Percentiles rank a stretch among this genome's conserved stretches.
These are phyloP conservation scores for Ptilonorhynchus violaceus DNA, from an alignment of 2,113 vertebrate species.

Conservation along the genomic window DNA sequence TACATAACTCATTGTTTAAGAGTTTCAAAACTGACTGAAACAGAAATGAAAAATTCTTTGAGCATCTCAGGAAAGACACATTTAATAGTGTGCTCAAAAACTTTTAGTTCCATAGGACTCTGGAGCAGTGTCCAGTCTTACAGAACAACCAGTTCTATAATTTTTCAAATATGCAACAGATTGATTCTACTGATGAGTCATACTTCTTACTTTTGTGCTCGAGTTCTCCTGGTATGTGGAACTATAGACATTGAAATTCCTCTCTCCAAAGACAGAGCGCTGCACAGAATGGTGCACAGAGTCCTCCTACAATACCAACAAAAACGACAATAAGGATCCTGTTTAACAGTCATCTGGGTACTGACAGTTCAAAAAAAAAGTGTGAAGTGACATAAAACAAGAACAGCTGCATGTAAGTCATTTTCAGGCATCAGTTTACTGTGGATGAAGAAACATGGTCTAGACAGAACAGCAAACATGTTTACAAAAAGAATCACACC, in stretches of 20 bases:
- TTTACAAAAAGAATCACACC: conserved; percentile 3
- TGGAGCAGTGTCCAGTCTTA: not conserved
- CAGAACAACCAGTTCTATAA: not conserved
- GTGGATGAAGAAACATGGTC: conserved; percentile 50
- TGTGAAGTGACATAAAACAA: conserved; percentile 58
- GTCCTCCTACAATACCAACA: conserved; percentile 80
- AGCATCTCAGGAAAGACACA: not conserved
- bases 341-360: conserved; percentile 58
- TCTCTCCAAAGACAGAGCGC: conserved; percentile 93
- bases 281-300: conserved; percentile 73
- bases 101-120: not conserved
- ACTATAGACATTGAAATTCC: conserved; percentile 87
- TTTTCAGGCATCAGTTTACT: conserved; percentile 46
- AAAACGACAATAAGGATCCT: conserved; percentile 60
- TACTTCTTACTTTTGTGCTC: conserved; percentile 77
- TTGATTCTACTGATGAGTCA: conserved; percentile 12
- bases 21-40: not conserved
- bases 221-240: conserved; percentile 72
- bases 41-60: not conserved
- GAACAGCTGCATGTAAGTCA: conserved; percentile 59
- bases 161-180: not conserved
- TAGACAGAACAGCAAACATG: conserved; percentile 63
- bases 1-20: not conserved
- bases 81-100: not conserved
- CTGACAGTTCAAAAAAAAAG: conserved; percentile 28